A percentile compares a stretch with the other conserved stretches of the same genome.
These are phyloP conservation scores for Theocolax elegans DNA, from an alignment of 1,140 invertebrate genomes.

Conservation along the genomic window DNA sequence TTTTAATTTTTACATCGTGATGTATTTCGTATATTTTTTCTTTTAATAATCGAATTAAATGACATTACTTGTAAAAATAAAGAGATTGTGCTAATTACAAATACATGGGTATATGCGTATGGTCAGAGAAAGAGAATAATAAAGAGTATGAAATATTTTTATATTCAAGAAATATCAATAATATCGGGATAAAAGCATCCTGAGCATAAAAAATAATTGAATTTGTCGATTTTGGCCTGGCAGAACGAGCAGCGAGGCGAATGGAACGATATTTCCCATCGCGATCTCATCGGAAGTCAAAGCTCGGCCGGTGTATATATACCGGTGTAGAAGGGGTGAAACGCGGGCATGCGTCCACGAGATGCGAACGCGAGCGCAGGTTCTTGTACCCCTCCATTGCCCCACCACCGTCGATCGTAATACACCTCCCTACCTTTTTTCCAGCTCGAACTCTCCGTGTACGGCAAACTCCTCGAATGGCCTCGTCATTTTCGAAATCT, in stretches of 20 bases:
- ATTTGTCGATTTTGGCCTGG: background rate
- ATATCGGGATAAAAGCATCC: too few species aligned
- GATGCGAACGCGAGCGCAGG: slow-evolving; percentile 60
- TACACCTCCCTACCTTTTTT: slow-evolving; percentile 8
- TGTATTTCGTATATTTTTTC: too few species aligned
- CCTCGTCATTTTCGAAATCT: background rate
- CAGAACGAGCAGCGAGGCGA: background rate
- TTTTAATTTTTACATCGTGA: too few species aligned
- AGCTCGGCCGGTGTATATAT: slow-evolving; percentile 27
- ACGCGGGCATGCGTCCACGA: slow-evolving; percentile 58
- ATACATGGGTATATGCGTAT: too few species aligned
- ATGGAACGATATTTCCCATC: slow-evolving; percentile 30
- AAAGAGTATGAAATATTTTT: too few species aligned
- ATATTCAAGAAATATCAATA: too few species aligned
- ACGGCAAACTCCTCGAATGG: slow-evolving; percentile 1
- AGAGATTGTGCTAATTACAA: too few species aligned
- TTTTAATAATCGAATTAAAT: too few species aligned
- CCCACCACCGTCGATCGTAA: slow-evolving; percentile 37
- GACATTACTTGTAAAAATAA: too few species aligned
- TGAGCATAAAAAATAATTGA: background rate
- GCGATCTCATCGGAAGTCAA: slow-evolving; percentile 54
- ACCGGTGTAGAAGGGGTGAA: slow-evolving; percentile 48
- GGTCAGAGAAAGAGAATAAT: too few species aligned
- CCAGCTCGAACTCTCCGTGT: background rate
- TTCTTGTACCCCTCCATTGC: slow-evolving; percentile 47